Base-by-base conservation (phyloP, 2,888 invertebrate genomes). In the Epistrophe eligans region DNA sequence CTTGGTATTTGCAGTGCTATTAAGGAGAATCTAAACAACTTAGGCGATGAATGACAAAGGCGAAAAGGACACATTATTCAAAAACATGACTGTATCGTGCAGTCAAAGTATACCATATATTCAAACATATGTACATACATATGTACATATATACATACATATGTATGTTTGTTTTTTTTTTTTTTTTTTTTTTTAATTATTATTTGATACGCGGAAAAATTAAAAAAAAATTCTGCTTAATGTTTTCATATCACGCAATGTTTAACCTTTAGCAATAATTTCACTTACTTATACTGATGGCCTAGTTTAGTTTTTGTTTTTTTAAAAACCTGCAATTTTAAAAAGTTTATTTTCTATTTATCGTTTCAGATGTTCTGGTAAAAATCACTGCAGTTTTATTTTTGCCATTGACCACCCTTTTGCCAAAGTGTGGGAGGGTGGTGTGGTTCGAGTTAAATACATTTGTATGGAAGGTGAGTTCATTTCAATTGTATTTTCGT, bases 391-490 rank as follows among this genome's bases (percentile, higher is more conserved):
- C 92, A 96, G 95, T 90, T 96, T 96, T 91, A 94, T 95, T 81
- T 92, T 96, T 84, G 92, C 93, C 0, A 94, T 95, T 89, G 96
- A 96, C 92, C 95, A 95, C 91, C 95, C 95, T 0, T 95, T 95
- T 19, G 94, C 95, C 1, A 93, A 93, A 79, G 92, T 93, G 77
- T 96, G 96, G 95, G 94, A 94, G 43, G 93, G 94, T n/a, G 96
- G 96, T 79, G 94, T 94, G 71, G 94, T 96, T 55, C 94, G 94
- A 88, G 93, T 96, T 38, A 96, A 95, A 92, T 96, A 96, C 91
- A 95, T 95, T 80, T 96, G 96, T 90, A 95, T 96, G 92, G 95
- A 96, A 92, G 96, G 96, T 96, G 92, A 94, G 94, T 91, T n/a
- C 13, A n/a, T 66, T 58, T 66, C 73, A 79, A 70, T 55, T 43